Conservation (phyloP, 1,140 invertebrate species). For the Cotesia glomerata region DNA sequence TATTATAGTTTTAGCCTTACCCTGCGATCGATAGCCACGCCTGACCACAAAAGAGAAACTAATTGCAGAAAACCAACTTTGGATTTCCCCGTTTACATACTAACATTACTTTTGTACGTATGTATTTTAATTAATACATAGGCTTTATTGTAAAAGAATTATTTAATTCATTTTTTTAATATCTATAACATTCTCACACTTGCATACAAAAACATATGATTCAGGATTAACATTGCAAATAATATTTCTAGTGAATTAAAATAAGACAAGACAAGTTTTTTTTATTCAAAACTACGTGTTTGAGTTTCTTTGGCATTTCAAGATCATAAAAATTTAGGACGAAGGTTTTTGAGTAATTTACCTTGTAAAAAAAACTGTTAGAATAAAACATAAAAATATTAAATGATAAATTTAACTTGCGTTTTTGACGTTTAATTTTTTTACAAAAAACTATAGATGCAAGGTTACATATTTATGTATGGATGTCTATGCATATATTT, state of each 20-base stretch:
- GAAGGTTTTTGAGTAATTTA: neutral
- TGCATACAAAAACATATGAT: neutral
- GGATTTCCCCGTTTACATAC: conserved; percentile 10
- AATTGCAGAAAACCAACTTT: conserved; percentile 19
- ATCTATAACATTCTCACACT: too few species aligned
- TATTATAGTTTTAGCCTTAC: neutral
- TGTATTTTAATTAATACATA: neutral
- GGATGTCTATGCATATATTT: too few species aligned
- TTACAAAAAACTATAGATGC: too few species aligned
- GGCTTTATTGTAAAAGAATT: too few species aligned
- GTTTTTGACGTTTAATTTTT: neutral
- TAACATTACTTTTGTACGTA: neutral
- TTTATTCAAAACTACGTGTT: neutral
- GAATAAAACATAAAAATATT: too few species aligned
- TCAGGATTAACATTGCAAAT: neutral
- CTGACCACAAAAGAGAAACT: conserved; percentile 8
- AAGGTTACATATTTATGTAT: too few species aligned
- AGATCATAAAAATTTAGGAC: neutral
- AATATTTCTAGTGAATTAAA: neutral
- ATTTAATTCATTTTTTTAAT: too few species aligned
- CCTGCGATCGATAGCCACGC: conserved; percentile 19
- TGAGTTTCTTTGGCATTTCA: neutral
- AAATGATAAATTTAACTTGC: neutral
- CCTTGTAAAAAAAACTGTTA: neutral
- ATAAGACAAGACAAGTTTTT: neutral